Evolutionary conservation across 2,888 invertebrate genomes (phyloP).

Genomic region (Caenorhabditis becei): DNA sequence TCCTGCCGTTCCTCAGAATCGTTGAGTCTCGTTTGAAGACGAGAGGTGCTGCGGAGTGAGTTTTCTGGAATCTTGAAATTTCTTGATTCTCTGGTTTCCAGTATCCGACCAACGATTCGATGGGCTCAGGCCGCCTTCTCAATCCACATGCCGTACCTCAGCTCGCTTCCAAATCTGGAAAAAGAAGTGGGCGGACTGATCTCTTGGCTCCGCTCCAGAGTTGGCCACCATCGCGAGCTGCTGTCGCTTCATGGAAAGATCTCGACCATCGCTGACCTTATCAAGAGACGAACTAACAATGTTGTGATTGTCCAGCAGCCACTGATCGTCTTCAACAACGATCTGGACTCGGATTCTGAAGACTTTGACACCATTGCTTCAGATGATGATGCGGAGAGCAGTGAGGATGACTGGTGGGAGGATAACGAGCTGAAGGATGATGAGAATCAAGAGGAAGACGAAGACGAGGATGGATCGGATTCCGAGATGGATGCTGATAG

Average conservation of each 20-base stretch:
- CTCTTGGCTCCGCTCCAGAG: conserved; percentile 38
- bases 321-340: conserved; percentile 60
- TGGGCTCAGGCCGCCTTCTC: conserved; percentile 66
- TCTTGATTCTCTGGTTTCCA: conserved; percentile 23
- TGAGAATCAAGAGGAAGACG: conserved; percentile 56
- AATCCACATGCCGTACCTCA: conserved; percentile 63
- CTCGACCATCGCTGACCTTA: conserved; percentile 62
- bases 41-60: conserved; percentile 59
- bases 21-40: conserved; percentile 63
- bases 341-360: conserved; percentile 60
- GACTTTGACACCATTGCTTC: conserved; percentile 60
- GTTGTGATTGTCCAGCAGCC: conserved; percentile 58
- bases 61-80: neutral
- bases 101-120: conserved; percentile 65
- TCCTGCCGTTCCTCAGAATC: conserved; percentile 64
- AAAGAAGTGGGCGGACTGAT: conserved; percentile 53
- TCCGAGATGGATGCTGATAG: conserved; percentile 45
- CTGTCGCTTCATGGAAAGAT: conserved; percentile 59
- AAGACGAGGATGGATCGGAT: conserved; percentile 43
- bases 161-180: conserved; percentile 58
- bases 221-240: conserved; percentile 50
- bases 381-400: conserved; percentile 61
- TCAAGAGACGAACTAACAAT: conserved; percentile 58
- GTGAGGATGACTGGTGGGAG: conserved; percentile 65
- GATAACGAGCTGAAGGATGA: conserved; percentile 57